Base-by-base conservation (phyloP, 2,888 invertebrate species). In the Machimus rusticus region DNA sequence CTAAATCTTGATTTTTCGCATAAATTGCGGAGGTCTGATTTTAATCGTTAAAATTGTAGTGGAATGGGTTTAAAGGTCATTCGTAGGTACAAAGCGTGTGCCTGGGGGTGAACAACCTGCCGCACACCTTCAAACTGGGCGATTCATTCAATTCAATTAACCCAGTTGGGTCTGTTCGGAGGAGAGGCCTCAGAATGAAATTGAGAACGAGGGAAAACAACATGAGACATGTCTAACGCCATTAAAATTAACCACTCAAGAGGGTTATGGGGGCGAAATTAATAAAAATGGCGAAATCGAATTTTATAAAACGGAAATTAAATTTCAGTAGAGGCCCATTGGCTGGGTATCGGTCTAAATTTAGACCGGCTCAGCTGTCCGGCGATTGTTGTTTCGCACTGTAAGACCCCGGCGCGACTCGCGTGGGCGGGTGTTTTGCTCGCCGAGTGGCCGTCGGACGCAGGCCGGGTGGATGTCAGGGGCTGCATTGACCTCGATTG, bases 401-500 rank as follows among this genome's bases (percentile, higher is more conserved):
- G 43, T 19, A 16, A 39, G n/a, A 66, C 23, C 3, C 39, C 9
- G 37, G 4, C n/a, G n/a, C 5, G 43, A 28, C 14, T 31, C 46
- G 55, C 31, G 81, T 81, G 31, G 81, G 81, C 31, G 81, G 81
- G 12, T 39, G 76, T 81, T 81, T 81, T 81, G 28, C 34, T 46
- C 23, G 28, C 9, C 23, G n/a, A 46, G 23, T 66, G 19, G 19
- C 5, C 0, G n/a, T 9, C 19, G 57, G 9, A 9, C 19, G 19
- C 57, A 57, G 57, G 5, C 46, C 46, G 46, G n/a, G n/a, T 43
- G 39, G 12, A 19, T 46, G 78, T 78, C 78, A 78, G 78, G 66
- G 76, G 81, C 55, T 81, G 55, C 81, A 81, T 81, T 81, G 81
- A 81, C 81, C 81, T 81, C 81, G 28, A 81, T 81, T 55, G 81